Conservation (phyloP, 2,888 invertebrate species). For the Quadroppia sp. region DNA sequence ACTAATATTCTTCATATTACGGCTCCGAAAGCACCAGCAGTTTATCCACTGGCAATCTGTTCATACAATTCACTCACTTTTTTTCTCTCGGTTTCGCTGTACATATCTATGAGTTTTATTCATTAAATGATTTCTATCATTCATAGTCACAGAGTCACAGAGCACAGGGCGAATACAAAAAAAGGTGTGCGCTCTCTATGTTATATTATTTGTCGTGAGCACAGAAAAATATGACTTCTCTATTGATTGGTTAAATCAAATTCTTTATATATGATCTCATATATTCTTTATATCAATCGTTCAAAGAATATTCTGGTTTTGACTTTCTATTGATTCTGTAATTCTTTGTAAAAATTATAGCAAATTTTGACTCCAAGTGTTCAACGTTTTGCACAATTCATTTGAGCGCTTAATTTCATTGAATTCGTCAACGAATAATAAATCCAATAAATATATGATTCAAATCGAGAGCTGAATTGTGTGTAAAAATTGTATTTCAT, state of each 20-base stretch:
- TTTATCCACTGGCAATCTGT: neutral
- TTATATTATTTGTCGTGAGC: neutral
- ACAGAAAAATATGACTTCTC: neutral
- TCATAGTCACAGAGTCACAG: neutral
- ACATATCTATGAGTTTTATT: constrained; percentile 7
- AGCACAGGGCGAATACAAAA: neutral
- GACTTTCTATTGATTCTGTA: too few relatives aligned
- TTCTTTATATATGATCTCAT: neutral
- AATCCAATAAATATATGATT: neutral
- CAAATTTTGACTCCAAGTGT: neutral
- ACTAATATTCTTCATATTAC: neutral
- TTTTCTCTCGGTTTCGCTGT: neutral
- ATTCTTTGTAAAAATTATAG: neutral
- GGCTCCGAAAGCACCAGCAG: neutral
- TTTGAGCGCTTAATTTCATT: neutral
- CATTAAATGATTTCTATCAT: constrained; percentile 1
- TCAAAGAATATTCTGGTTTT: neutral
- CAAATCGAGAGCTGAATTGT: too few relatives aligned
- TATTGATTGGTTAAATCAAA: neutral
- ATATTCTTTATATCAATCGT: neutral
- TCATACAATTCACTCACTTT: neutral
- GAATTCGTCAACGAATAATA: neutral
- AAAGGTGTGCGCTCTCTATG: neutral
- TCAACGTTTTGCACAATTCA: neutral
- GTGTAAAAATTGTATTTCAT: too few relatives aligned